Base-by-base conservation (phyloP, 1,140 invertebrate species). In the Brachionus koreanus region DNA sequence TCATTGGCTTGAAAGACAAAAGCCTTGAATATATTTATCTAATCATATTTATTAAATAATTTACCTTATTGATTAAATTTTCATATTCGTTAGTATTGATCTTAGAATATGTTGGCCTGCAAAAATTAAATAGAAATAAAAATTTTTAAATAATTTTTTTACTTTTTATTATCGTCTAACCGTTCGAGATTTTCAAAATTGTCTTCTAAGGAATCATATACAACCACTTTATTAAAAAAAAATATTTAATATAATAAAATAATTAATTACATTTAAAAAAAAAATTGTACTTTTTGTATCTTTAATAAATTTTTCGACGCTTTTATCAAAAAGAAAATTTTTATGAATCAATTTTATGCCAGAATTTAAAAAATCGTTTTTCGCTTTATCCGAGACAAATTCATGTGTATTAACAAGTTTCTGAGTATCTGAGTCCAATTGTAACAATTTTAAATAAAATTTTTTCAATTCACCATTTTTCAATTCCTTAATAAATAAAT, bases 241-340 rank as follows among this genome's bases (percentile, higher is more conserved):
- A 29, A 29, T n/a, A n/a, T n/a, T n/a, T n/a, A n/a, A n/a, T n/a
- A n/a, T n/a, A n/a, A 67, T n/a, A 35, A 35, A 12, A 35, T 29
- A 33, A 35, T n/a, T 13, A n/a, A 4, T 69, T 16, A 19, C n/a
- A 39, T 16, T 3, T 16, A 69, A 43, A 16, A 69, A 39, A 7
- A 19, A 6, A n/a, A 2, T 69, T 29, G 12, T 39, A 69, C 65
- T 9, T 69, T 69, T 43, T 19, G n/a, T n/a, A 19, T 16, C 16
- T 3, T 37, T n/a, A 16, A 69, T n/a, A 23, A 69, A 69, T 16
- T n/a, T 6, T 19, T 69, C 37, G 5, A 69, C 16, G 16, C 35
- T 69, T 69, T 69, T 69, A 37, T 69, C 37, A 1, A 69, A 39
- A n/a, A 37, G 37, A 37, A 69, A 69, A 42, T 39, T 69, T 69